These are phyloP conservation scores for Ophiothrix spiculata DNA, from an alignment of 35 echinoderm and acorn worm genomes.

Conservation along the genomic window DNA sequence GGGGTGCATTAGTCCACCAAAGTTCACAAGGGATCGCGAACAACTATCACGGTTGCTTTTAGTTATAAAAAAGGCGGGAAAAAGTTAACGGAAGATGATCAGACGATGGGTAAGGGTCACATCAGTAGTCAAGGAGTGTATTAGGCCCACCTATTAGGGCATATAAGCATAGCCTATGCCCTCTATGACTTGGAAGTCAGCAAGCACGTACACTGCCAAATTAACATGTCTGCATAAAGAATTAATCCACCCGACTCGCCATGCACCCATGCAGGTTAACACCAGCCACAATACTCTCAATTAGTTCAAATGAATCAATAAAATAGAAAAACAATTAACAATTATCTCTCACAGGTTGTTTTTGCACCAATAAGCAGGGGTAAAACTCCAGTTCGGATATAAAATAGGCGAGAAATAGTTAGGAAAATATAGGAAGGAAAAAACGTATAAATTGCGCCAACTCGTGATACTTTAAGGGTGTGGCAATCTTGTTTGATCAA, in stretches of 20 bases:
- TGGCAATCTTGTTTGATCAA: slow-evolving; percentile 3
- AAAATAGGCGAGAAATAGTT: too few relatives aligned
- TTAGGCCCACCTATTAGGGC: not conserved
- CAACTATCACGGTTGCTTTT: not conserved
- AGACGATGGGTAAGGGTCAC: not conserved
- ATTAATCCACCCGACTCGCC: not conserved
- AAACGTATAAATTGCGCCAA: not conserved
- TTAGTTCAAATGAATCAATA: too few relatives aligned
- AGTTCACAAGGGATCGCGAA: not conserved
- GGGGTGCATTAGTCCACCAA: too few relatives aligned
- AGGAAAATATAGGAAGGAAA: too few relatives aligned
- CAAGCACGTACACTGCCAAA: not conserved
- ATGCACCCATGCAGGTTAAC: not conserved
- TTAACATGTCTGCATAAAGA: slow-evolving; percentile 10
- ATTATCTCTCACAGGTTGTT: too few relatives aligned
- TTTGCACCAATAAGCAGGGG: too few relatives aligned
- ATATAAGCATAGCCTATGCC: not conserved
- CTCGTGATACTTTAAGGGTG: not conserved
- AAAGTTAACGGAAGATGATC: not conserved
- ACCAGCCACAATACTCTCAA: too few relatives aligned
- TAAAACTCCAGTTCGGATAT: too few relatives aligned
- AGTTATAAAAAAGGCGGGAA: not conserved
- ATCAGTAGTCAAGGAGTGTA: not conserved
- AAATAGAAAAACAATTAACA: too few relatives aligned
- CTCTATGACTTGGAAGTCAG: not conserved